Percentiles rank a stretch among this genome's conserved stretches.
These are phyloP conservation scores for Pseudorhombus dupliciocellatus DNA, from an alignment of 2,113 vertebrate genomes.

Conservation along the genomic window DNA sequence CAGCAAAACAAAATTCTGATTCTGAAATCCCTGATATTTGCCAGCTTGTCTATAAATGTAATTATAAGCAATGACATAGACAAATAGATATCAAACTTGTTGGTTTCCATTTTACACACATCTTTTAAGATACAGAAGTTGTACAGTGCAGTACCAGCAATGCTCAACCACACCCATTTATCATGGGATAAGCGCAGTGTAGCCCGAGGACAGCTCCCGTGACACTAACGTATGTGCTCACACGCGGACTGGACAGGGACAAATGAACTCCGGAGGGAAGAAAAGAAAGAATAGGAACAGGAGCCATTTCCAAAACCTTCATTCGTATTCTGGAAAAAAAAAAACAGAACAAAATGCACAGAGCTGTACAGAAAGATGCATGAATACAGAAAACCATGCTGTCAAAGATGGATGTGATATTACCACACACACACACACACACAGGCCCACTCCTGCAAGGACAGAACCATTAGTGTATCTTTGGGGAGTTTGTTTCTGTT, in stretches of 20 bases:
- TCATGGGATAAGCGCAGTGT: conserved; percentile 12
- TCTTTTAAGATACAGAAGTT: background rate
- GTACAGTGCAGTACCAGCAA: background rate
- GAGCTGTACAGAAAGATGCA: background rate
- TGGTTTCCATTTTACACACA: too few relatives aligned
- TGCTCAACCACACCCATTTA: conserved; percentile 17
- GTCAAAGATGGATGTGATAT: conserved; percentile 32
- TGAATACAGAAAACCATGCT: conserved; percentile 7
- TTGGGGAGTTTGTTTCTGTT: conserved; percentile 54
- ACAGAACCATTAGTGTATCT: conserved; percentile 66
- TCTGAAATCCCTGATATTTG: background rate
- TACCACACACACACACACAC: background rate
- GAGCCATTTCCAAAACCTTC: conserved; percentile 55
- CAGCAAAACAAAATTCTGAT: too few relatives aligned
- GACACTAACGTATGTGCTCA: conserved; percentile 60
- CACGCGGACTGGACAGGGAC: conserved; percentile 50
- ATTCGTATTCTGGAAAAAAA: conserved; percentile 42
- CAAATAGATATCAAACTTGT: too few relatives aligned
- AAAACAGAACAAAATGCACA: conserved; percentile 20
- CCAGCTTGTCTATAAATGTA: background rate
- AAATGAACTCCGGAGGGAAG: conserved; percentile 61
- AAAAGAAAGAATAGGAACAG: conserved; percentile 64
- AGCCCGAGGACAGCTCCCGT: conserved; percentile 26
- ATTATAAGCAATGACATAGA: too few relatives aligned
- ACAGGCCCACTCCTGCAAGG: conserved; percentile 24